These are phyloP conservation scores for Corythaixoides concolor DNA, from an alignment of 2,113 vertebrate genomes.

Conservation along the genomic window DNA sequence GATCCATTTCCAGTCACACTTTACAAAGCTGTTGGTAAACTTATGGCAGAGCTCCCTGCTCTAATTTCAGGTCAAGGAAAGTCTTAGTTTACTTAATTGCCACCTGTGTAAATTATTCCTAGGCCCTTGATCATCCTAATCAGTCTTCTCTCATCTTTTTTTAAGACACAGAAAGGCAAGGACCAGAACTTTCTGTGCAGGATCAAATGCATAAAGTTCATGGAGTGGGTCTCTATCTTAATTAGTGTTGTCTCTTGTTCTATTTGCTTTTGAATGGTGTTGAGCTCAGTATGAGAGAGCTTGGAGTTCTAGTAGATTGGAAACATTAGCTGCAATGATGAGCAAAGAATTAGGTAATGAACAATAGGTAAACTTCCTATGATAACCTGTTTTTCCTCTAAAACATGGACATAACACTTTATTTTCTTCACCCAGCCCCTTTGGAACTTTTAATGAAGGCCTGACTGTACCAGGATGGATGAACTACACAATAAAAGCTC, in stretches of 20 bases:
- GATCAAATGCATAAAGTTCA: background rate
- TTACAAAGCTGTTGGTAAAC: background rate
- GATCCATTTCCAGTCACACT: background rate
- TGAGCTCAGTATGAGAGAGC: background rate
- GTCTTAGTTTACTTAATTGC: background rate
- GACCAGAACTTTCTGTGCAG: background rate
- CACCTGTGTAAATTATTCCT: background rate
- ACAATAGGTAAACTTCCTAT: no score
- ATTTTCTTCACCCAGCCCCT: background rate
- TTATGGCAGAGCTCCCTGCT: background rate
- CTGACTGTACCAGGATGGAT: background rate
- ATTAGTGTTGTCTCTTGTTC: background rate
- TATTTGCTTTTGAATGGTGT: background rate
- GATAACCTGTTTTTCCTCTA: background rate
- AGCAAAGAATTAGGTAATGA: no score
- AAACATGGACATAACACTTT: background rate
- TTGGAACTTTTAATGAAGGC: background rate
- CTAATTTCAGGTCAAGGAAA: background rate
- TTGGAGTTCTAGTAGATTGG: background rate
- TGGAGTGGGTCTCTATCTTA: background rate
- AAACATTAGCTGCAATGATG: background rate
- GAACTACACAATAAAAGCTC: background rate
- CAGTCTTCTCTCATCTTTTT: background rate
- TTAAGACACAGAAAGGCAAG: background rate
- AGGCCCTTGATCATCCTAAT: background rate